Conservation (phyloP, 2,113 vertebrate species). For the Natator depressus region DNA sequence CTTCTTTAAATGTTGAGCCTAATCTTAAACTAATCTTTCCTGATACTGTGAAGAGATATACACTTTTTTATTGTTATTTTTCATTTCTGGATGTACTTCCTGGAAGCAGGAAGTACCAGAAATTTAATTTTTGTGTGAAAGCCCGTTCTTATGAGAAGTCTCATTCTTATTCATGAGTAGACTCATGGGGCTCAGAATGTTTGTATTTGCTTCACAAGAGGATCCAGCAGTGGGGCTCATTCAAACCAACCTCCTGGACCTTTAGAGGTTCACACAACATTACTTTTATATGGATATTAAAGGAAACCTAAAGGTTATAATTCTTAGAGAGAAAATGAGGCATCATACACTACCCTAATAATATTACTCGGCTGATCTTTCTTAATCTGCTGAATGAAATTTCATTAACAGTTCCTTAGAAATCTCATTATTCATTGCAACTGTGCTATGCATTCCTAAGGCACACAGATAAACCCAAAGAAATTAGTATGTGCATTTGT, state of each 20-base stretch:
- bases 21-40: not conserved
- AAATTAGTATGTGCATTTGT: not conserved
- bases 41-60: not conserved
- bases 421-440: not conserved
- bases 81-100: not conserved
- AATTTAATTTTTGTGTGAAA: not conserved
- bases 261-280: not conserved
- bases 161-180: not conserved
- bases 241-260: not conserved
- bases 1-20: not conserved
- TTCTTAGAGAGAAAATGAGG: not conserved
- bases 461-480: not conserved
- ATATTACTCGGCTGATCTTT: conserved; percentile 1
- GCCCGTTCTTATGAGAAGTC: not conserved
- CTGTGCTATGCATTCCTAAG: not conserved
- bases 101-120: not conserved
- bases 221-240: not conserved
- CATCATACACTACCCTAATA: not conserved
- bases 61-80: not conserved
- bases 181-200: not conserved
- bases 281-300: not conserved
- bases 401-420: not conserved
- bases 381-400: not conserved
- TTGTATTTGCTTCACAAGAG: not conserved
- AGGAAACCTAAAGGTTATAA: not conserved